phyloP scores from a whole-genome alignment of 2,888 invertebrate species.

The Xylota segnis region DNA sequence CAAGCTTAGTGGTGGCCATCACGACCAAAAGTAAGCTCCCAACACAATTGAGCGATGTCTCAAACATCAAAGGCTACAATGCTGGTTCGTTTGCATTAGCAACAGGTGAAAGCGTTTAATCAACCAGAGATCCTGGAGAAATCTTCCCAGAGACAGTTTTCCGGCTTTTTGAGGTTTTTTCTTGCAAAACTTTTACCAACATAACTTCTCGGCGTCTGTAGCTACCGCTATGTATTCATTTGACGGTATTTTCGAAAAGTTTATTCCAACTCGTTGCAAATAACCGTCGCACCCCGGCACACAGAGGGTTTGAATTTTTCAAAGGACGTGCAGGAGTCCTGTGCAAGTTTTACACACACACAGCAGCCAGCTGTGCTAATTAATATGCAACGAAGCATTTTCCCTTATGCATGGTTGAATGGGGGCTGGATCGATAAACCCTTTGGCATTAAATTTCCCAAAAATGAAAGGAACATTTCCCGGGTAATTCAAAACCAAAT shows the following conservation, averaged over 20 bases:
- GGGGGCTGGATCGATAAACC: slow-evolving; percentile 31
- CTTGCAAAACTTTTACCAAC: slow-evolving; percentile 14
- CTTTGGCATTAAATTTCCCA: slow-evolving; percentile 19
- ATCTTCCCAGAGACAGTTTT: slow-evolving; percentile 6
- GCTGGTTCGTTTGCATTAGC: slow-evolving; percentile 20
- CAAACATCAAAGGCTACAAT: slow-evolving; percentile 24
- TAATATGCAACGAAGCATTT: slow-evolving; percentile 35
- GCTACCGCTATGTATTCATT: too few species aligned
- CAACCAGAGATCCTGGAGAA: not conserved
- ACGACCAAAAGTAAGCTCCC: slow-evolving; percentile 7
- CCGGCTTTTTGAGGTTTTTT: not conserved
- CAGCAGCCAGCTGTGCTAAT: not conserved
- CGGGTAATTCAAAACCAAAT: not conserved
- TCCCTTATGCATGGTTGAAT: slow-evolving; percentile 14
- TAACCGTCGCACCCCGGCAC: not conserved
- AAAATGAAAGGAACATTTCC: not conserved
- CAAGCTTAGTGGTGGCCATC: slow-evolving; percentile 20
- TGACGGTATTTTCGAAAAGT: not conserved
- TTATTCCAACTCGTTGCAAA: slow-evolving; percentile 8
- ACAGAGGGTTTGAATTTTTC: slow-evolving; percentile 6
- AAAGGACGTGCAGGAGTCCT: not conserved
- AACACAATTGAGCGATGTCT: slow-evolving; percentile 1
- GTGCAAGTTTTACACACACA: not conserved
- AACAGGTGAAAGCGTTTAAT: slow-evolving; percentile 54
- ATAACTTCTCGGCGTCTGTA: slow-evolving; percentile 6